Percentiles rank a stretch among this genome's conserved stretches.
Evolutionary conservation across 2,888 invertebrate genomes (phyloP).

Genomic region (Trissoscelio sp.): DNA sequence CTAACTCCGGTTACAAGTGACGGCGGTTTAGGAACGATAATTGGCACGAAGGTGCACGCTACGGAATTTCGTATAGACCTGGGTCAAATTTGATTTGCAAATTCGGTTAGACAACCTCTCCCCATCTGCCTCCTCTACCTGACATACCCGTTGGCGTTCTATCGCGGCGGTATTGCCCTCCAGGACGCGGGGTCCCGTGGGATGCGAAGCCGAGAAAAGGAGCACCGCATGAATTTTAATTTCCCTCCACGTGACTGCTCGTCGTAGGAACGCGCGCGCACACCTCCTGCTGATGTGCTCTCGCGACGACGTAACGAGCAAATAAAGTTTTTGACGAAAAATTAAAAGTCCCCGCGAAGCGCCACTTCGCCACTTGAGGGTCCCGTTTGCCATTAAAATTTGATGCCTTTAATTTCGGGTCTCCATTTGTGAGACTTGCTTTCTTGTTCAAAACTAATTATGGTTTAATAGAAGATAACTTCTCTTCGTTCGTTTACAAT

Average conservation of each 20-base stretch:
- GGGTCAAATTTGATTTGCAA: slow-evolving; percentile 81
- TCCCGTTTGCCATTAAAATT: slow-evolving; percentile 48
- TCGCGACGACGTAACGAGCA: slow-evolving; percentile 78
- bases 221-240: slow-evolving; percentile 81
- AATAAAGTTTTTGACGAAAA: slow-evolving; percentile 80
- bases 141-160: slow-evolving; percentile 68
- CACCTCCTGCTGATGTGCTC: slow-evolving; percentile 70
- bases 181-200: slow-evolving; percentile 76
- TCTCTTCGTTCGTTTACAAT: too few species aligned
- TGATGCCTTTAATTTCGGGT: slow-evolving; percentile 33
- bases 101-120: slow-evolving; percentile 77
- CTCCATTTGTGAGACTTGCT: slow-evolving; percentile 6
- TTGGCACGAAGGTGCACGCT: slow-evolving; percentile 77
- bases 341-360: slow-evolving; percentile 78
- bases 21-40: slow-evolving; percentile 77
- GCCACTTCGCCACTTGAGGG: slow-evolving; percentile 5
- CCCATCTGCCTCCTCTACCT: slow-evolving; percentile 66
- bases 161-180: slow-evolving; percentile 71
- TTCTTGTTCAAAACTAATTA: slow-evolving; percentile 22
- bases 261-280: slow-evolving; percentile 56
- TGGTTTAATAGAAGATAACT: slow-evolving; percentile 11
- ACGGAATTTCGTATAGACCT: slow-evolving; percentile 75
- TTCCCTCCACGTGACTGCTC: slow-evolving; percentile 74
- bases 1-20: slow-evolving; percentile 73
- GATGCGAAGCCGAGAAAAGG: slow-evolving; percentile 79